These are phyloP conservation scores for Enteromius unitaeniatus DNA, from an alignment of 2,797 vertebrate genomes.

Conservation along the genomic window DNA sequence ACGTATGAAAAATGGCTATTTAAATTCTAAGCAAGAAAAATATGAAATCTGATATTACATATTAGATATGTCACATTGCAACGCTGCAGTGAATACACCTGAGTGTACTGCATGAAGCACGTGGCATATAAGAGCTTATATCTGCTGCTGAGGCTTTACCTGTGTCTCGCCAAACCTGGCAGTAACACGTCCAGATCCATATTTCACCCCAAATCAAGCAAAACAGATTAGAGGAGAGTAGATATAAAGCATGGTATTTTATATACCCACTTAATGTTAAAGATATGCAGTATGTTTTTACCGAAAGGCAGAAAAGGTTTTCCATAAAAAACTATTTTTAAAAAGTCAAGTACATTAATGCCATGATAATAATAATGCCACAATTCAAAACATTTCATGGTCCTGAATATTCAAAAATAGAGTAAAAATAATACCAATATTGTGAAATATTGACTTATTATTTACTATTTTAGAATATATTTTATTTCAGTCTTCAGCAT, in stretches of 20 bases:
- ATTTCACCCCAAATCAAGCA: constrained; percentile 3
- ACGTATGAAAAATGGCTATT: background rate
- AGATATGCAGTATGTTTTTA: background rate
- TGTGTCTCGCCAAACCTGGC: background rate
- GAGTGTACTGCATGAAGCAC: background rate
- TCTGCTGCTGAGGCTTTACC: background rate
- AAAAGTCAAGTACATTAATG: background rate
- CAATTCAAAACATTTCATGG: background rate
- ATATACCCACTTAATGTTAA: background rate
- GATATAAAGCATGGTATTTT: background rate
- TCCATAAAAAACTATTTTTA: background rate
- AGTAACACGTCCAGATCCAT: background rate
- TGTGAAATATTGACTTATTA: background rate
- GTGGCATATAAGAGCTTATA: constrained; percentile 19
- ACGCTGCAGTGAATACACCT: background rate
- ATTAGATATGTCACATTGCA: constrained; percentile 11
- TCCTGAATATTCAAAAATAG: background rate
- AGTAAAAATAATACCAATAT: background rate
- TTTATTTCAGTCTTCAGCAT: background rate
- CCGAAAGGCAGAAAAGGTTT: background rate
- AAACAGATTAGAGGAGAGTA: background rate
- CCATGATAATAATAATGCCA: background rate
- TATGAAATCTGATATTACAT: constrained; percentile 6
- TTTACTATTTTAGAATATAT: background rate
- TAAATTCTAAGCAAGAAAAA: background rate